Percentiles rank a stretch among this genome's conserved stretches.
Conservation (phyloP, 2,888 invertebrate genomes). For the Dicyrtomina minuta region DNA sequence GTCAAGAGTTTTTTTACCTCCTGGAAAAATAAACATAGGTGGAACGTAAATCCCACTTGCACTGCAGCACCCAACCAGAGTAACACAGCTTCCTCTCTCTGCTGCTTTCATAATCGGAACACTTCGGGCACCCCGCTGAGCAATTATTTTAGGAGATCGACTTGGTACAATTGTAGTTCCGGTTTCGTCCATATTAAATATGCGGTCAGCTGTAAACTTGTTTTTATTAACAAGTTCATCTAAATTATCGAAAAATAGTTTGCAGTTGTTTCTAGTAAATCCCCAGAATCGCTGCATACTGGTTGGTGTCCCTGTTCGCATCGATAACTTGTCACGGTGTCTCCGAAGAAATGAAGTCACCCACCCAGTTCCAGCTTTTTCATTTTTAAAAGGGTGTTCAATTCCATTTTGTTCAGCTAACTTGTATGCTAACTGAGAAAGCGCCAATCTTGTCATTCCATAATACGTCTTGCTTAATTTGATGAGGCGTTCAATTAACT, state of each 20-base stretch:
- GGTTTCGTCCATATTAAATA: conserved; percentile 37
- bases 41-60: conserved; percentile 33
- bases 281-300: conserved; percentile 4
- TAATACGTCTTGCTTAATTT: no score
- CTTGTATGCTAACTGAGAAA: no score
- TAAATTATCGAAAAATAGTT: conserved; percentile 17
- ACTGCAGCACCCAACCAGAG: conserved; percentile 29
- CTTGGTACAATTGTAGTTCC: conserved; percentile 28
- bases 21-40: conserved; percentile 33
- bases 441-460: no score
- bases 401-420: no score
- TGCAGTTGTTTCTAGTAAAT: conserved; percentile 5
- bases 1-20: conserved; percentile 17
- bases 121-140: conserved; percentile 11
- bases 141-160: conserved; percentile 12
- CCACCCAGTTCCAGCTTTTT: no score
- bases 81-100: conserved; percentile 30
- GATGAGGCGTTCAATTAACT: conserved; percentile 9
- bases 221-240: background rate
- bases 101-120: conserved; percentile 16
- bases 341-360: no score
- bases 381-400: no score
- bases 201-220: background rate
- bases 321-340: background rate
- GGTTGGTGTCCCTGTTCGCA: background rate